Evolutionary conservation across 2,888 invertebrate species (phyloP).

Genomic region (Platycheirus rosarum): DNA sequence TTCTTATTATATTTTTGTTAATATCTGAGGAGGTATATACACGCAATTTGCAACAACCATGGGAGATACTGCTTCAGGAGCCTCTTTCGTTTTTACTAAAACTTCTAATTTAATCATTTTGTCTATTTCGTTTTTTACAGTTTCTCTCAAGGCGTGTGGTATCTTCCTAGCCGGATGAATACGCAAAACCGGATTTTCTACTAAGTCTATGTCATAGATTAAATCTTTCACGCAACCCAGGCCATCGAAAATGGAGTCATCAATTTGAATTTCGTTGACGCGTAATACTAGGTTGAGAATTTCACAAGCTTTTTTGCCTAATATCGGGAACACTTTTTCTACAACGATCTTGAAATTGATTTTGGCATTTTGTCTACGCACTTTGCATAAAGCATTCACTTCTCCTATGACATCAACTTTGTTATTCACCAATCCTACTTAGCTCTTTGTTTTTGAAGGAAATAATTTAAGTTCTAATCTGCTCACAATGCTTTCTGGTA

Average conservation of each 20-base stretch:
- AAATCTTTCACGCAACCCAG: constrained; percentile 52
- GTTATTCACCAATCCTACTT: constrained; percentile 16
- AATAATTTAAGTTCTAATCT: constrained; percentile 15
- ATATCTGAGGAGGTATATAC: constrained; percentile 10
- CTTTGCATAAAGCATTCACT: constrained; percentile 2
- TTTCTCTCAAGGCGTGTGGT: background rate
- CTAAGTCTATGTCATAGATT: constrained; percentile 49
- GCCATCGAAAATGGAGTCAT: constrained; percentile 13
- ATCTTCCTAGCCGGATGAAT: constrained; percentile 41
- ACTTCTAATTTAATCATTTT: constrained; percentile 22
- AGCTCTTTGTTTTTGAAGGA: constrained; percentile 7
- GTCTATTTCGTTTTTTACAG: constrained; percentile 16
- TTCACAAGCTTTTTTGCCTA: constrained; percentile 31
- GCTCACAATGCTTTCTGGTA: constrained; percentile 12
- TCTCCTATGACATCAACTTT: constrained; percentile 22
- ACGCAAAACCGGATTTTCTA: constrained; percentile 28
- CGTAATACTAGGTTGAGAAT: constrained; percentile 3
- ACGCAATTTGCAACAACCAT: constrained; percentile 16
- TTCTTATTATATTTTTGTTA: constrained; percentile 18
- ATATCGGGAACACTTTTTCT: too few relatives aligned
- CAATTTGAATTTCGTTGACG: background rate
- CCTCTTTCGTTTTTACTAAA: constrained; percentile 4
- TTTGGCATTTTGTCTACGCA: constrained; percentile 2
- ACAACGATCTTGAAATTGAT: constrained; percentile 3
- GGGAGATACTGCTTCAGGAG: background rate